A percentile compares a stretch with the other conserved stretches of the same genome.
phyloP scores from a whole-genome alignment of 2,888 invertebrate genomes.

The Melanostoma scalare region DNA sequence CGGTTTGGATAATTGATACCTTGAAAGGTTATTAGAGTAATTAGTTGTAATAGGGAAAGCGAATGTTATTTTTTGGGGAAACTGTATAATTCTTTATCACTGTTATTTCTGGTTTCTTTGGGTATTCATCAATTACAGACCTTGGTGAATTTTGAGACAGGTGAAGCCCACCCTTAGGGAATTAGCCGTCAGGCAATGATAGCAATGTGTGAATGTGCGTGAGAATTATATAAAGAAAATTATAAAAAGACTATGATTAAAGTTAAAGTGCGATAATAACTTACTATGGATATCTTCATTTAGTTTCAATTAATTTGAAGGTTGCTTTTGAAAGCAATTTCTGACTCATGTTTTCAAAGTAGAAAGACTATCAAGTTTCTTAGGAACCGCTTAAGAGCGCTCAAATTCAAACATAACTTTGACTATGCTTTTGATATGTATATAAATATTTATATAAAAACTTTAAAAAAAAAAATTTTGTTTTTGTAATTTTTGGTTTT shows the following conservation, averaged over 20 bases:
- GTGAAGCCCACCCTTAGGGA: conserved; percentile 32
- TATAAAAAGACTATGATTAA: background rate
- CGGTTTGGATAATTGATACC: conserved; percentile 38
- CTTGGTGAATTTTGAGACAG: conserved; percentile 41
- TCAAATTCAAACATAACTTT: too few relatives aligned
- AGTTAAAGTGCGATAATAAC: background rate
- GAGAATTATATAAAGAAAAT: background rate
- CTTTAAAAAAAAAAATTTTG: too few relatives aligned
- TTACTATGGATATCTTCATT: background rate
- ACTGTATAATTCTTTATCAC: conserved; percentile 31
- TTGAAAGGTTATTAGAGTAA: conserved; percentile 44
- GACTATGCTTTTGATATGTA: too few relatives aligned
- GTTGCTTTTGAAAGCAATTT: background rate
- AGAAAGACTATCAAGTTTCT: too few relatives aligned
- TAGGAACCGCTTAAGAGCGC: too few relatives aligned
- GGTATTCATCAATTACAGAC: conserved; percentile 19
- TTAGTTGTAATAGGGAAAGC: conserved; percentile 39
- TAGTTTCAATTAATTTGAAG: background rate
- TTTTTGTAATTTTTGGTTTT: too few relatives aligned
- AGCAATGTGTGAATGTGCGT: background rate
- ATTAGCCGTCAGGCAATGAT: conserved; percentile 7
- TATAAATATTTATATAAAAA: too few relatives aligned
- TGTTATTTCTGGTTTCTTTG: conserved; percentile 17
- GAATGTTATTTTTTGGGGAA: conserved; percentile 11
- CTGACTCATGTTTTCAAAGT: background rate